Conservation (phyloP, 2,797 vertebrate genomes). For the Nothura maculosa region DNA sequence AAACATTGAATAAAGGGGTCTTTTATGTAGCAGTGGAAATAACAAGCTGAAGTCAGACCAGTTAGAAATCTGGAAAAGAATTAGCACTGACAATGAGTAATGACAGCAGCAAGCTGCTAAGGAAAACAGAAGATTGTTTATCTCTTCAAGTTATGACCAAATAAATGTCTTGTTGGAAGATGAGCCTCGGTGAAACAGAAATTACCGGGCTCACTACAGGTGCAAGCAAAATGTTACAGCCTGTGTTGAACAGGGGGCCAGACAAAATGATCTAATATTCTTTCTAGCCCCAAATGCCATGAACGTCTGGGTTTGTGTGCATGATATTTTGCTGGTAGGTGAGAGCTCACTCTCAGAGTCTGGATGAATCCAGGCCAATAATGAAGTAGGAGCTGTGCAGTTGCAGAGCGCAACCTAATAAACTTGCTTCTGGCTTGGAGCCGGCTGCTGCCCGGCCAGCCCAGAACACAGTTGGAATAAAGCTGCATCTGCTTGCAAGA, state of each 20-base stretch:
- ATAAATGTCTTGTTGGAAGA: constrained; percentile 41
- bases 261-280: constrained; percentile 39
- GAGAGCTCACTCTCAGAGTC: not conserved
- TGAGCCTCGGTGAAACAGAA: constrained; percentile 1
- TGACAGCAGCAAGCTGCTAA: constrained; percentile 17
- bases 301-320: not conserved
- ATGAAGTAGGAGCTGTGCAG: not conserved
- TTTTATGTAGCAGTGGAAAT: not conserved
- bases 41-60: not conserved
- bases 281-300: constrained; percentile 13
- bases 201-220: constrained; percentile 22
- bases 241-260: constrained; percentile 38
- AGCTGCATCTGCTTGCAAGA: not conserved
- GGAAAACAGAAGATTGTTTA: constrained; percentile 8
- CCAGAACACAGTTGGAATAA: not conserved
- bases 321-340: not conserved
- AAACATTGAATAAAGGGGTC: not conserved
- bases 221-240: not conserved
- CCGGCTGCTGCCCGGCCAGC: not conserved
- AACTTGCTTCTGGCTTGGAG: not conserved
- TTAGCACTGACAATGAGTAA: constrained; percentile 37
- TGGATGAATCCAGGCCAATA: not conserved
- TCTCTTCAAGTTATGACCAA: constrained; percentile 46
- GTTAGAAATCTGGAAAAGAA: constrained; percentile 31
- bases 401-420: not conserved